These are phyloP conservation scores for Parambassis ranga DNA, from an alignment of 2,797 vertebrate genomes.

Conservation along the genomic window DNA sequence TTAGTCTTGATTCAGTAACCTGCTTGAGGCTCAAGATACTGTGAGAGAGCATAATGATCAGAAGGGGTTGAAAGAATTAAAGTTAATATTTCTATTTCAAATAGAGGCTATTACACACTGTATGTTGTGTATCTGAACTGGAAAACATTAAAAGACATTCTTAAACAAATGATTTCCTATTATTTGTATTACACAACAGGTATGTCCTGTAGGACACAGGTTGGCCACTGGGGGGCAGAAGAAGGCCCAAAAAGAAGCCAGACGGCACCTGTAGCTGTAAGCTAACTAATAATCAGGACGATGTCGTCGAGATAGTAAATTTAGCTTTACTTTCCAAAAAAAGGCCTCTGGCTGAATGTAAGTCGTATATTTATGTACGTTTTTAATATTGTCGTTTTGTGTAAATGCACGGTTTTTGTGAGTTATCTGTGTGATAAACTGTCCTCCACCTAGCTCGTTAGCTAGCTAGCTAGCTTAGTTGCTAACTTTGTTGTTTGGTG, in stretches of 20 bases:
- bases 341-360: no score
- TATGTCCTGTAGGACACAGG: not conserved
- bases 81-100: constrained; percentile 87
- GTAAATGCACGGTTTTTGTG: no score
- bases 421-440: no score
- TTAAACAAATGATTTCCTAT: constrained; percentile 71
- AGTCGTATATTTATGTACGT: no score
- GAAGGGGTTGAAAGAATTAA: constrained; percentile 74
- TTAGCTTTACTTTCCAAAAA: no score
- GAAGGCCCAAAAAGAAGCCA: not conserved
- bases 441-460: no score
- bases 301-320: no score
- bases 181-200: constrained; percentile 6
- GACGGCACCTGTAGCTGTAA: no score
- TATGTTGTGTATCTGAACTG: constrained; percentile 87
- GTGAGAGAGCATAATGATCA: constrained; percentile 73
- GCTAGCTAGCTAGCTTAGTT: not conserved
- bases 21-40: constrained; percentile 77
- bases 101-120: constrained; percentile 88
- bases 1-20: constrained; percentile 80
- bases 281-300: no score
- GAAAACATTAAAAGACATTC: constrained; percentile 86
- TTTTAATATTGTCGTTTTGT: no score
- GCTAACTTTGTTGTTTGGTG: not conserved
- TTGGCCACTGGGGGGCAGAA: not conserved